Conservation (phyloP, 1,140 invertebrate genomes). For the Zaprionus gabonicus region DNA sequence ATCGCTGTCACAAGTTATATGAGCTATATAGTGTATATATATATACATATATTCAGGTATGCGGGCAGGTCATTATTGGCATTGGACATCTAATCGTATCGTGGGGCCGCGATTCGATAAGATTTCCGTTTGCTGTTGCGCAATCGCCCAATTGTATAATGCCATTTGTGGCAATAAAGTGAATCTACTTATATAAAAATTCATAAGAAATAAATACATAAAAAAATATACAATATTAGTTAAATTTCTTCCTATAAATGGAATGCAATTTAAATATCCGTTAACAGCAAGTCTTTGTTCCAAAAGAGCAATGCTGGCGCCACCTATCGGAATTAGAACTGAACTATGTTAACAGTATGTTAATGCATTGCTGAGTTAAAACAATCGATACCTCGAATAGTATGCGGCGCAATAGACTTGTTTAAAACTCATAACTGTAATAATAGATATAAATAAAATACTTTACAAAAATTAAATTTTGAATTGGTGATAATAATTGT, state of each 20-base stretch:
- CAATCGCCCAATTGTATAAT: conserved; percentile 10
- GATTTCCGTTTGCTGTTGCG: conserved; percentile 21
- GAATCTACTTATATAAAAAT: not conserved
- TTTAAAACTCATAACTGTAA: not conserved
- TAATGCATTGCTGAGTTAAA: not conserved
- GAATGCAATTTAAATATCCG: conserved; percentile 5
- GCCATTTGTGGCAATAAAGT: not conserved
- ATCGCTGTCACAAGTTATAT: not conserved
- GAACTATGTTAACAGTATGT: not conserved
- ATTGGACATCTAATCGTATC: conserved; percentile 38
- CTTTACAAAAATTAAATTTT: not conserved
- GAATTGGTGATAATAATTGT: not conserved
- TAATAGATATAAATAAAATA: not conserved
- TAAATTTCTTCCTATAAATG: too few relatives aligned
- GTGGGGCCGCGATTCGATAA: conserved; percentile 12
- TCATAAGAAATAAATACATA: too few relatives aligned
- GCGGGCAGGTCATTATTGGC: conserved; percentile 21
- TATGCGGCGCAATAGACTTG: not conserved
- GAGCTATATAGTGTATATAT: not conserved
- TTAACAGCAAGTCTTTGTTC: not conserved
- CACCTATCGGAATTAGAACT: not conserved
- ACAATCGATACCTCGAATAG: not conserved
- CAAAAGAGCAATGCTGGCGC: not conserved
- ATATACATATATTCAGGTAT: conserved; percentile 2
- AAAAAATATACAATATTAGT: too few relatives aligned